phyloP scores from a whole-genome alignment of 2,888 invertebrate genomes.

The Acleris literana region DNA sequence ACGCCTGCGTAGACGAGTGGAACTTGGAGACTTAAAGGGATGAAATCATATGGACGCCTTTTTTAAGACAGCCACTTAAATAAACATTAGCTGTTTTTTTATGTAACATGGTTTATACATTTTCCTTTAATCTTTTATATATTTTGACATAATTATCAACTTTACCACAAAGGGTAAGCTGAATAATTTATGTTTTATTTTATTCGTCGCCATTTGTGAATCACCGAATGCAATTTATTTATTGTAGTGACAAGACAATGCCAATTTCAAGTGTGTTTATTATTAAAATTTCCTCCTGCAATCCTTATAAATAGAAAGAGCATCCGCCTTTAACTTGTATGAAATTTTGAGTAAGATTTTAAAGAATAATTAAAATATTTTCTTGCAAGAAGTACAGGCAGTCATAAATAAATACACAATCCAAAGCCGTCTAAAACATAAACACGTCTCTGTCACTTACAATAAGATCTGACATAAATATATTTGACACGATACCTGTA shows the following conservation, averaged over 20 bases:
- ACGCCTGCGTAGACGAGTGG: constrained; percentile 41
- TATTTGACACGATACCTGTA: no score
- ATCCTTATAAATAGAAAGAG: constrained; percentile 49
- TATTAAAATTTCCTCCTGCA: constrained; percentile 53
- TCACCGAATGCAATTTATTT: constrained; percentile 47
- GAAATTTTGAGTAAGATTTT: neutral
- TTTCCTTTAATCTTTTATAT: constrained; percentile 10
- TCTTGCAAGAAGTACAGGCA: no score
- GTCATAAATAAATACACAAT: no score
- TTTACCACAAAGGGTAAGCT: constrained; percentile 5
- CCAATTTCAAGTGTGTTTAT: constrained; percentile 52
- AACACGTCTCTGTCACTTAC: no score
- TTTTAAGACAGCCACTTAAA: neutral
- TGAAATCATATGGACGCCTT: neutral
- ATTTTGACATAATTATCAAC: constrained; percentile 23
- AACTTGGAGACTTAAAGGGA: constrained; percentile 38
- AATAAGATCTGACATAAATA: no score
- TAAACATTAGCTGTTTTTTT: neutral
- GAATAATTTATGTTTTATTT: constrained; percentile 24
- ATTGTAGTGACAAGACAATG: constrained; percentile 56
- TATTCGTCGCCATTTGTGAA: constrained; percentile 44
- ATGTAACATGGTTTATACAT: neutral
- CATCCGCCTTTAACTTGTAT: constrained; percentile 48
- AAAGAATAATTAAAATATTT: no score
- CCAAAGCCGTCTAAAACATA: no score